Conservation (phyloP, 1,140 invertebrate species). For the Tetragonula clypearis region DNA sequence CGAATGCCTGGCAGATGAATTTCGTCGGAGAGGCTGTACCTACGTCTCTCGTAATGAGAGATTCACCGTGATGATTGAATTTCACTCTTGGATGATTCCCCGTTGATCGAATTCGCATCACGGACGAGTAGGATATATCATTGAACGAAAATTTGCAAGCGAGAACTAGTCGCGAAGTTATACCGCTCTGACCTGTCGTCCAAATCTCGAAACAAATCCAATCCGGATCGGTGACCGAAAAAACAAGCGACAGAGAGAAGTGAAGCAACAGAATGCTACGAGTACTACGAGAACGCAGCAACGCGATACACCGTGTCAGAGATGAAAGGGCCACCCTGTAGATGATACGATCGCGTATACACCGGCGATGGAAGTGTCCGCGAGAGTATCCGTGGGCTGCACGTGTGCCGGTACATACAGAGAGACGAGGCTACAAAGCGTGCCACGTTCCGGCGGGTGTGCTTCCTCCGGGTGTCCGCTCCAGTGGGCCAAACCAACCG, state of each 20-base stretch:
- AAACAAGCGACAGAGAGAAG: too few species aligned
- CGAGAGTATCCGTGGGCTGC: constrained; percentile 52
- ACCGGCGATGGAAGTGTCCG: constrained; percentile 47
- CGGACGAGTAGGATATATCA: background rate
- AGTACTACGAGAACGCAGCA: background rate
- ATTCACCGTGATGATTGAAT: background rate
- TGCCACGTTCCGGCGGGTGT: constrained; percentile 81
- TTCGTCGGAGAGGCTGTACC: background rate
- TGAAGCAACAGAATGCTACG: too few species aligned
- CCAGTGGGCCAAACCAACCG: constrained; percentile 81
- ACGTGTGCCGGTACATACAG: constrained; percentile 63
- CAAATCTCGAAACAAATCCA: background rate
- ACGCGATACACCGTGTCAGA: background rate
- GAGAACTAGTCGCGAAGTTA: too few species aligned
- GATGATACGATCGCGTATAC: constrained; percentile 31
- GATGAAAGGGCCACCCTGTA: constrained; percentile 43
- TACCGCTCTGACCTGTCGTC: too few species aligned
- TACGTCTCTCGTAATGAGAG: background rate
- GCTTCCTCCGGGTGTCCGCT: constrained; percentile 82
- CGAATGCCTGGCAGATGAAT: background rate
- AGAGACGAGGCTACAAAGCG: constrained; percentile 76
- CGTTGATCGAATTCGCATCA: background rate
- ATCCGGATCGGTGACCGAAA: background rate
- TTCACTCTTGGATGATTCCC: background rate
- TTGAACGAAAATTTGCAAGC: background rate